Base-by-base conservation (phyloP, 2,888 invertebrate genomes). In the Hypsopygia costalis region DNA sequence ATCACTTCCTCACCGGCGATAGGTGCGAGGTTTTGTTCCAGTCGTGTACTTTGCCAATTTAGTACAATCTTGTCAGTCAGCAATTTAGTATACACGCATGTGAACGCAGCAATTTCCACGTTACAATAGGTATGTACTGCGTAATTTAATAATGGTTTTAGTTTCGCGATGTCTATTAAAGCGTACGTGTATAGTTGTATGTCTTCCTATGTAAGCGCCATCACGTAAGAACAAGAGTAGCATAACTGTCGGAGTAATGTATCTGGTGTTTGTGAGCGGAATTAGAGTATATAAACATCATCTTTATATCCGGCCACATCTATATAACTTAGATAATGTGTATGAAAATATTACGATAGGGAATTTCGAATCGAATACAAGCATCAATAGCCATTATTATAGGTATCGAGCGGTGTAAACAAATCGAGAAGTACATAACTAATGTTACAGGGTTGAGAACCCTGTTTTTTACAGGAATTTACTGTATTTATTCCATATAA, bases 131-230 rank as follows among this genome's bases (percentile, higher is more conserved):
- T n/a, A 49, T 44, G 37, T 58, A 49, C 39, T 52, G 54, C 49
- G 51, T 58, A 55, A 56, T 56, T 57, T 45, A 49, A 51, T 55
- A 44, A 52, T 47, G 28, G 10, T 52, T 58, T 64, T 68, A 34
- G 47, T 69, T 75, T 65, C 40, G 62, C 69, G 50, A 61, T 62
- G 62, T 69, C 60, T 70, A 62, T 69, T 67, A 71, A 64, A 58
- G 68, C 69, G 69, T 79, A 69, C 62, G 60, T 81, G 70, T 78
- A 72, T 78, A 80, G 80, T 65, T 81, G 78, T 83, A 81, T 78
- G 87, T 87, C 87, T 88, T 87, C 87, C 88, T 83, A 77, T 79
- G 79, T 85, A 81, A 82, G 82, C 75, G 75, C 74, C 75, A 74
- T 72, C 74, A 62, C 59, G 55, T 69, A 67, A 68, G 67, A 65